A percentile compares a stretch with the other conserved stretches of the same genome.
These are phyloP conservation scores for Adelosebastes latens DNA, from an alignment of 2,797 vertebrate species.

Conservation along the genomic window DNA sequence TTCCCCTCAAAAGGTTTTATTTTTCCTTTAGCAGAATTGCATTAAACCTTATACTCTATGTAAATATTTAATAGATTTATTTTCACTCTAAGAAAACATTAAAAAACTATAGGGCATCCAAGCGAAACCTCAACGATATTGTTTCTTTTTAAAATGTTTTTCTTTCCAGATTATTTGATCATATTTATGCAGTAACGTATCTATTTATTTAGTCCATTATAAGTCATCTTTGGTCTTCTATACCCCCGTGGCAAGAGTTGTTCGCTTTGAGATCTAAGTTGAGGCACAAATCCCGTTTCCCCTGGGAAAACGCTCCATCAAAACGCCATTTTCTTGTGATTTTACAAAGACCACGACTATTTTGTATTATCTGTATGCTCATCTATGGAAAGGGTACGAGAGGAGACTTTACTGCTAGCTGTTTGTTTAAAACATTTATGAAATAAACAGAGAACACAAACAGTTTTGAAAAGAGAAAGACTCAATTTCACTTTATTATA, in stretches of 20 bases:
- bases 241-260: neutral
- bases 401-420: neutral
- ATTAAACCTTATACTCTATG: neutral
- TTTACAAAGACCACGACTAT: neutral
- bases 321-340: neutral
- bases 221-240: neutral
- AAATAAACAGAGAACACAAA: constrained; percentile 7
- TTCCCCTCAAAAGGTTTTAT: neutral
- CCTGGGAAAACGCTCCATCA: neutral
- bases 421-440: neutral
- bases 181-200: neutral
- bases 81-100: neutral
- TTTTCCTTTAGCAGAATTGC: neutral
- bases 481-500: constrained; percentile 61
- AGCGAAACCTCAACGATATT: neutral
- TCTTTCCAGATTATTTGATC: neutral
- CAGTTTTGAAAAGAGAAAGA: constrained; percentile 16
- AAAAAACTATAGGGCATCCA: neutral
- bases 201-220: neutral
- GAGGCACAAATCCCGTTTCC: neutral
- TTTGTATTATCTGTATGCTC: neutral
- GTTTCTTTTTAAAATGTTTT: neutral
- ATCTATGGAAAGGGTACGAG: neutral
- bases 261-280: neutral
- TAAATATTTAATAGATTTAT: neutral